These are phyloP conservation scores for Nothobranchius kuhntae DNA, from an alignment of 2,113 vertebrate species.

Conservation along the genomic window DNA sequence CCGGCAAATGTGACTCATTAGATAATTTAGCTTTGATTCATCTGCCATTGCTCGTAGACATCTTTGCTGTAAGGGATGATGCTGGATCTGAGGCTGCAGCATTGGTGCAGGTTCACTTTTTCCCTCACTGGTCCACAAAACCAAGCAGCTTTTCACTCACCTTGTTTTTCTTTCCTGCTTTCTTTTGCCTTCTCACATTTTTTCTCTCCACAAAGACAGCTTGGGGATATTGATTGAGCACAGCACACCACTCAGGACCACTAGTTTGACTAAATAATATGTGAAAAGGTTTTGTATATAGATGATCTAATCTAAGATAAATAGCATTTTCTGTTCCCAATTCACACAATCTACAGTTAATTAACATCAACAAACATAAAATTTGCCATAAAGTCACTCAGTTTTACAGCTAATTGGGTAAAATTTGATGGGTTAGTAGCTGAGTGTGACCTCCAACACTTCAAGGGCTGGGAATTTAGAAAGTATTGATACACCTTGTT, in stretches of 20 bases:
- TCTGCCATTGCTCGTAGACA: conserved; percentile 60
- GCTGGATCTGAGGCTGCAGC: conserved; percentile 36
- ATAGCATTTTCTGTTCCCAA: too few relatives aligned
- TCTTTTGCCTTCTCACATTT: conserved; percentile 3
- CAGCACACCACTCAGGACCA: neutral
- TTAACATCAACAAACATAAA: too few relatives aligned
- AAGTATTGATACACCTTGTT: too few relatives aligned
- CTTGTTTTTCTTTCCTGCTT: conserved; percentile 8
- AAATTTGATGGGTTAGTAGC: too few relatives aligned
- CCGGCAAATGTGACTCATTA: conserved; percentile 63
- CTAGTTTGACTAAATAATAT: too few relatives aligned
- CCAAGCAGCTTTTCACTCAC: conserved; percentile 10
- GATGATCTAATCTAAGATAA: too few relatives aligned
- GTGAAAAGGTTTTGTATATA: too few relatives aligned
- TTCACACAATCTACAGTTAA: too few relatives aligned
- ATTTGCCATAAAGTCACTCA: too few relatives aligned
- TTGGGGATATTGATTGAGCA: conserved; percentile 5
- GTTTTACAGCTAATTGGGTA: too few relatives aligned
- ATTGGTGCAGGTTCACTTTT: conserved; percentile 23
- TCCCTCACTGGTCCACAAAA: conserved; percentile 12
- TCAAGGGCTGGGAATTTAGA: too few relatives aligned
- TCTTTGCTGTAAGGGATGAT: conserved; percentile 55
- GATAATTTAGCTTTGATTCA: conserved; percentile 40
- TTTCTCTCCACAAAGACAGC: conserved; percentile 15
- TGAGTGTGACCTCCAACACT: too few relatives aligned